Evolutionary conservation across 1,140 invertebrate species (phyloP).

Genomic region (Atta texana): DNA sequence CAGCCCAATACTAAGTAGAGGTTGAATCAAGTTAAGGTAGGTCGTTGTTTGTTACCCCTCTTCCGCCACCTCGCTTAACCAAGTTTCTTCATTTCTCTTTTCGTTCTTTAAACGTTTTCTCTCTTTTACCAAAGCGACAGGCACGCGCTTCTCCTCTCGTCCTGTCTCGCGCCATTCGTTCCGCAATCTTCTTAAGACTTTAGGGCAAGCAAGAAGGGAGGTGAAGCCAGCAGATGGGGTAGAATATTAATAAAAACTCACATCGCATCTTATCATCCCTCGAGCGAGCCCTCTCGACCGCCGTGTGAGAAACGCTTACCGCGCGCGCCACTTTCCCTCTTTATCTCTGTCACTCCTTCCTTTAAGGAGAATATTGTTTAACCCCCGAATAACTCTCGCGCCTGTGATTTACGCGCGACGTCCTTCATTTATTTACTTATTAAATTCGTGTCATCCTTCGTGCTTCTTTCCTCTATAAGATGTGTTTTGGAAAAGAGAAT

Average conservation of each 20-base stretch:
- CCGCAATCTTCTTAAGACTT: conserved; percentile 79
- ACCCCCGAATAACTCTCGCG: conserved; percentile 48
- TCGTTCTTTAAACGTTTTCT: conserved; percentile 4
- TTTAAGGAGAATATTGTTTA: conserved; percentile 73
- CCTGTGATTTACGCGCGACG: conserved; percentile 65
- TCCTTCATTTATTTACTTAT: conserved; percentile 69
- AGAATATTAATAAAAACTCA: conserved; percentile 79
- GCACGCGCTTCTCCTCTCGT: conserved; percentile 48
- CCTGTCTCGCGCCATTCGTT: conserved; percentile 64
- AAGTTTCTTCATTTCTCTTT: conserved; percentile 46
- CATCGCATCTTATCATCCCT: conserved; percentile 76
- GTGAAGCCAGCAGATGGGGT: conserved; percentile 70
- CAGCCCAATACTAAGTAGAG: conserved; percentile 69
- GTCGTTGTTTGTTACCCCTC: conserved; percentile 70
- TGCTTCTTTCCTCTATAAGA: conserved; percentile 13
- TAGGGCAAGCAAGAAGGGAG: conserved; percentile 54
- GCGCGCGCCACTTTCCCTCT: conserved; percentile 61
- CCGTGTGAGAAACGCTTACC: conserved; percentile 70
- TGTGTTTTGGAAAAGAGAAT: conserved; percentile 20
- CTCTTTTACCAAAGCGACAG: conserved; percentile 31
- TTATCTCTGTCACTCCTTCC: conserved; percentile 73
- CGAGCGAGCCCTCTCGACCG: conserved; percentile 67
- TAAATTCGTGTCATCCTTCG: conserved; percentile 57
- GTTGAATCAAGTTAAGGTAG: conserved; percentile 74
- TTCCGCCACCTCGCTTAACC: conserved; percentile 64